Base-by-base conservation (phyloP, 2,888 invertebrate species). In the Caenorhabditis wallacei region DNA sequence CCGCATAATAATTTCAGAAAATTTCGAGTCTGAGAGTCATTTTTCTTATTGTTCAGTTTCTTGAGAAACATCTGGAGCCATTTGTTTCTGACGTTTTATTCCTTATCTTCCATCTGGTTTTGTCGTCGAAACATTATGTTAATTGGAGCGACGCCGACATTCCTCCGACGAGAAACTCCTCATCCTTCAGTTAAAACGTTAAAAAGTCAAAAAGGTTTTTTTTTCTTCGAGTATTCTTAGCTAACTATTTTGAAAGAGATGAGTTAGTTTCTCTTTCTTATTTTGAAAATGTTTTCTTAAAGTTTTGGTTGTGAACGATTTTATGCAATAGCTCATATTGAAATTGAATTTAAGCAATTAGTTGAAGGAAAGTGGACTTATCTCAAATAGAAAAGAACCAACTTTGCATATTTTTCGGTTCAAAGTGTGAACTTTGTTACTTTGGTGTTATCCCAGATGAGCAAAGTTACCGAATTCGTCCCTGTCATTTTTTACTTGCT, bases 101-200 rank as follows among this genome's bases (percentile, higher is more conserved):
- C 30, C 64, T 63, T 63, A 63, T 51, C 64, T 66, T 43, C 57
- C 75, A 75, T 75, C 66, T 75, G 75, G 74, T 66, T 74, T 56
- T 8, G 24, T 22, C 66, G 53, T 66, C 53, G 66, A 76, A 68
- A 69, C 18, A 69, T 69, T 53, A 69, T 66, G 68, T 68, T 69
- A 76, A 76, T 76, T 76, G 53, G 76, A 57, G 68, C 40, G 68
- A 76, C 68, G 76, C 68, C 68, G 76, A 66, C 74, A 43, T 56
- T 59, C 26, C 35, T 30, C 57, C 24, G 63, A 13, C 5, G 22
- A 54, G 8, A 53, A 26, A 46, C 18, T 22, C 16, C 37, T 51
- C 56, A 64, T 53, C 53, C 22, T 10, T n/a, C n/a, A 64, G 66
- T 75, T 53, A 24, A n/a, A 69, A 54, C 18, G 11, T 40, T 13